phyloP scores from a whole-genome alignment of 2,797 vertebrate genomes.

The Zalophus californianus region DNA sequence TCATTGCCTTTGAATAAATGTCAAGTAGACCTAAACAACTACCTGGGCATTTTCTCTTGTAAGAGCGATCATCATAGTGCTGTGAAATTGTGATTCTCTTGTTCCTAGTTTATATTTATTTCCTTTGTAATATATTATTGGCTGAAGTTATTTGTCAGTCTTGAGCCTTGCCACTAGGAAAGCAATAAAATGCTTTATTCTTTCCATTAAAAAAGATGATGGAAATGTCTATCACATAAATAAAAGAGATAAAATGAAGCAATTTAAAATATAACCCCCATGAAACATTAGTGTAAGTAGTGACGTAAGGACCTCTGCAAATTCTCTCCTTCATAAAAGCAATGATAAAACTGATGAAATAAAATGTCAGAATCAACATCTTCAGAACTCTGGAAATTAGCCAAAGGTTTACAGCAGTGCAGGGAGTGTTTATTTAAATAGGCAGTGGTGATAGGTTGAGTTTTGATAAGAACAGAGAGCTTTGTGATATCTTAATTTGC shows the following conservation, averaged over 20 bases:
- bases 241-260: neutral
- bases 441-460: neutral
- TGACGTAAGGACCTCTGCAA: neutral
- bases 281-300: neutral
- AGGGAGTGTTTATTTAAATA: neutral
- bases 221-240: neutral
- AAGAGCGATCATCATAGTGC: neutral
- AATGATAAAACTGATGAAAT: neutral
- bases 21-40: neutral
- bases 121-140: neutral
- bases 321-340: neutral
- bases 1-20: neutral
- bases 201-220: conserved; percentile 20
- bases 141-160: neutral
- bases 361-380: neutral
- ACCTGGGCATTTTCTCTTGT: neutral
- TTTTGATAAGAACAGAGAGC: neutral
- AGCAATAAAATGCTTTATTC: neutral
- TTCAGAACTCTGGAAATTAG: neutral
- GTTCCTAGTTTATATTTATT: neutral
- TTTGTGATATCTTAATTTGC: neutral
- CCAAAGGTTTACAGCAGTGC: neutral
- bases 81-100: neutral
- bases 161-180: neutral
- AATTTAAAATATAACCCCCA: neutral